Conservation (phyloP, 1,140 invertebrate genomes). For the Diachasmimorpha longicaudata region DNA sequence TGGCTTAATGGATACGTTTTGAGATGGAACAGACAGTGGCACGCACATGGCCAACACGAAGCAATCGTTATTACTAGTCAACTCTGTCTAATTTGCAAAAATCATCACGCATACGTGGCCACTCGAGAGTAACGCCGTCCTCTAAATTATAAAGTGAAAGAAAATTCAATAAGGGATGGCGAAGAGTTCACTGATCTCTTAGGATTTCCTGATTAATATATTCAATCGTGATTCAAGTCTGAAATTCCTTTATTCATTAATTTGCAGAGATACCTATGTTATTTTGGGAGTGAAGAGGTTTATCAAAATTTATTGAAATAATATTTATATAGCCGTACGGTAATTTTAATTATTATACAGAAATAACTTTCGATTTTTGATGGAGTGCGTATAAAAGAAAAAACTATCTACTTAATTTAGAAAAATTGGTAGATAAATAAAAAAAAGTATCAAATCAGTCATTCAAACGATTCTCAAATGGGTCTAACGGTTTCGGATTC, state of each 20-base stretch:
- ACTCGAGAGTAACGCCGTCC: not conserved
- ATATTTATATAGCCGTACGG: too few species aligned
- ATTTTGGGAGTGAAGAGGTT: too few species aligned
- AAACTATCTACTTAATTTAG: too few species aligned
- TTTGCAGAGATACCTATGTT: too few species aligned
- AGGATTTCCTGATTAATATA: not conserved
- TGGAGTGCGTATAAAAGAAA: too few species aligned
- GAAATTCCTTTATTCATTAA: not conserved
- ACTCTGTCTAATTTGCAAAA: not conserved
- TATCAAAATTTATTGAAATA: too few species aligned
- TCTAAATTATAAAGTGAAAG: not conserved
- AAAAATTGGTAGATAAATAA: too few species aligned
- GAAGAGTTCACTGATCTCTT: not conserved
- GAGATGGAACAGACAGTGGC: not conserved
- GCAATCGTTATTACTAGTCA: not conserved
- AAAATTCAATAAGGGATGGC: not conserved
- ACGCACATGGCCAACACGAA: not conserved
- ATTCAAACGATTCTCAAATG: too few species aligned
- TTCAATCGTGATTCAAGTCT: not conserved
- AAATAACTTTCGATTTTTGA: too few species aligned
- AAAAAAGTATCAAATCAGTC: too few species aligned
- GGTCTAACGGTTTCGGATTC: too few species aligned
- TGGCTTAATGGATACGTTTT: not conserved
- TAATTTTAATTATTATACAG: too few species aligned
- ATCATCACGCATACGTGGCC: not conserved